Base-by-base conservation (phyloP, 2,113 vertebrate genomes). In the Merops nubicus region DNA sequence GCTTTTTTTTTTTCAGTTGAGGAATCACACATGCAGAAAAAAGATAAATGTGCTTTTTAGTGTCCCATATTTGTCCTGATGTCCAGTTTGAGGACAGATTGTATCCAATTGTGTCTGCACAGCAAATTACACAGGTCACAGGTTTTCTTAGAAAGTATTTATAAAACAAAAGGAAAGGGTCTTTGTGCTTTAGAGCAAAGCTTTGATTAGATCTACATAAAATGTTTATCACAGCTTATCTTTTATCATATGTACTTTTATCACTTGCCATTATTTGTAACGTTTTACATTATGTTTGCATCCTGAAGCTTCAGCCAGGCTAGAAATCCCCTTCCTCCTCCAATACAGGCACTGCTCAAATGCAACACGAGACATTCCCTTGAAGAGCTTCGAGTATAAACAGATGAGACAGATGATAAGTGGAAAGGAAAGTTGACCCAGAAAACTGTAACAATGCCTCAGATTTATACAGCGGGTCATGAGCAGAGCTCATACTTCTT, bases 261-360 rank as follows among this genome's bases (percentile, higher is more conserved):
- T 95, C 89, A 92, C 84, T 91, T 94, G 93, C 83, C 92, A 96
- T 84, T 92, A 72, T 95, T 97, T 95, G 79, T 53, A 75, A 38
- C 0, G 2, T 78, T 91, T 86, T 78, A 33, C 81, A 42, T 72
- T 38, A 22, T 23, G 73, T 63, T 94, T 89, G 91, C 85, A 93
- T 86, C 93, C 92, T 84, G 90, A 89, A 77, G 65, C 79, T 75
- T 10, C 42, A 70, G 80, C 79, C 93, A 88, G 64, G 68, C 69
- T 33, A 31, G 22, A 90, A 88, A 70, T n/a, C 43, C 69, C 76
- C 83, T 88, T 92, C 90, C 92, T 94, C 64, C 85, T 54, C 48
- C 80, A 48, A 15, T n/a, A 20, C 5, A 29, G 72, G 50, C 93
- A 40, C 70, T 8, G 56, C 0, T 93, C 81, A 92, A 85, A 88